Conservation (phyloP, 2,113 vertebrate species). For the Pteruthius melanotis region DNA sequence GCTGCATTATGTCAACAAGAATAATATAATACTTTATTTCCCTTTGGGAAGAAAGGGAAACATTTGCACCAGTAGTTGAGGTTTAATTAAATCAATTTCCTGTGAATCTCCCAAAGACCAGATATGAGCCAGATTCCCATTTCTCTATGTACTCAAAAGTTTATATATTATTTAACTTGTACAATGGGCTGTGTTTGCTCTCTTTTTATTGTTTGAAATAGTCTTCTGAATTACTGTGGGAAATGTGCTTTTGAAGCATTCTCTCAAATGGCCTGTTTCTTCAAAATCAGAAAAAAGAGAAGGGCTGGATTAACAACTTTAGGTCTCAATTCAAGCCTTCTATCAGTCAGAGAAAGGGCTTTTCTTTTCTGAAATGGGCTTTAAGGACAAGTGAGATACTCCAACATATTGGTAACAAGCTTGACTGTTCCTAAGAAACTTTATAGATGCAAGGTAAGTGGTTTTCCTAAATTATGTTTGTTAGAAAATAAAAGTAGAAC, state of each 20-base stretch:
- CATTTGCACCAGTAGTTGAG: constrained; percentile 16
- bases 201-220: constrained; percentile 48
- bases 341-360: neutral
- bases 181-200: constrained; percentile 15
- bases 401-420: neutral
- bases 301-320: neutral
- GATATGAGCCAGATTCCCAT: constrained; percentile 21
- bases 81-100: constrained; percentile 55
- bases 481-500: neutral
- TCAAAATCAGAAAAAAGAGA: neutral
- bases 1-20: neutral
- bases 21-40: constrained; percentile 21
- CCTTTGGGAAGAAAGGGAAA: constrained; percentile 17
- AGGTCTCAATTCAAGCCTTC: neutral
- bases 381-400: neutral
- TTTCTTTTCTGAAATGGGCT: neutral
- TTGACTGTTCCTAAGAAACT: neutral
- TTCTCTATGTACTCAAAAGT: constrained; percentile 41
- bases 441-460: neutral
- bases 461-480: neutral
- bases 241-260: neutral
- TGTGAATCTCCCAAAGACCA: neutral
- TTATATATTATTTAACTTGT: constrained; percentile 64
- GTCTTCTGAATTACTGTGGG: constrained; percentile 17
- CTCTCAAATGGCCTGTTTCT: neutral